These are phyloP conservation scores for Digitonthophagus gazella DNA, from an alignment of 2,888 invertebrate species.

Conservation along the genomic window DNA sequence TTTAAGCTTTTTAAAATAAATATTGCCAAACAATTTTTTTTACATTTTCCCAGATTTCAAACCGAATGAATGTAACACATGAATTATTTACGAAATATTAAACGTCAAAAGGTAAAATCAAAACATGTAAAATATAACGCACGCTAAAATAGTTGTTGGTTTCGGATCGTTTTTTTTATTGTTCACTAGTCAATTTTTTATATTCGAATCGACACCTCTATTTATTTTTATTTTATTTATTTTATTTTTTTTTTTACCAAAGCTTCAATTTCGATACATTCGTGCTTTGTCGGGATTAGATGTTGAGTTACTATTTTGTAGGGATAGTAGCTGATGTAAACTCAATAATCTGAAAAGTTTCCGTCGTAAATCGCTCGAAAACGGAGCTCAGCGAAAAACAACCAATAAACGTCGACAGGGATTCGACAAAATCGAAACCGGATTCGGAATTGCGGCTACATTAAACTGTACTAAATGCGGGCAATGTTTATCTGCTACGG, in stretches of 20 bases:
- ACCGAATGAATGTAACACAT: background rate
- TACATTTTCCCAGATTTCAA: background rate
- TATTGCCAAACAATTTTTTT: background rate
- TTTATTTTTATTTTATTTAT: too few species aligned
- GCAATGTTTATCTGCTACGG: background rate
- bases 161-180: background rate
- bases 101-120: background rate
- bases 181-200: background rate
- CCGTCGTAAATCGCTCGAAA: background rate
- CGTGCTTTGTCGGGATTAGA: background rate
- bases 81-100: background rate
- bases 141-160: background rate
- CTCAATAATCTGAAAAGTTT: background rate
- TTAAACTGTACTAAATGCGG: background rate
- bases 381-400: background rate
- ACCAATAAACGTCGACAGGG: background rate
- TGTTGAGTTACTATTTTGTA: background rate
- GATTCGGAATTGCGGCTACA: background rate
- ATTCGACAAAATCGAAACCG: background rate
- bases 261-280: background rate
- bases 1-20: background rate
- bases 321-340: background rate
- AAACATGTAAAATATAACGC: background rate
- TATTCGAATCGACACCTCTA: background rate
- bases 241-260: background rate